These are phyloP conservation scores for Pocota personata DNA, from an alignment of 2,888 invertebrate genomes.

Conservation along the genomic window DNA sequence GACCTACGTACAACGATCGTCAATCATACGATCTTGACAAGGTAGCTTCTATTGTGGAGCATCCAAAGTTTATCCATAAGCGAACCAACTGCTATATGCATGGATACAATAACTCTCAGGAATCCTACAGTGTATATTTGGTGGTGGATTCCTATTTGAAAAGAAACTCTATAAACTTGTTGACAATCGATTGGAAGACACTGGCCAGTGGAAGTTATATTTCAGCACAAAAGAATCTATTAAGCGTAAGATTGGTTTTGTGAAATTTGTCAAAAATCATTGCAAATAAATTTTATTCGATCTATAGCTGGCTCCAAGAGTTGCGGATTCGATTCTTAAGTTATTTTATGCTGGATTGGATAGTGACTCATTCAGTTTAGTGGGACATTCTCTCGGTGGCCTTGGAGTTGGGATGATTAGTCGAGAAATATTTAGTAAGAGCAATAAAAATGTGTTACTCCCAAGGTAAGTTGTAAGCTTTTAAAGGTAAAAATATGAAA, in stretches of 20 bases:
- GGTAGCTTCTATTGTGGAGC: not conserved
- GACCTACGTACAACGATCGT: conserved; percentile 24
- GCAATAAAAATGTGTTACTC: conserved; percentile 22
- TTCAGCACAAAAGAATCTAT: conserved; percentile 29
- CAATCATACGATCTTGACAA: conserved; percentile 5
- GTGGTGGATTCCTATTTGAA: conserved; percentile 40
- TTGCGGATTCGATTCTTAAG: conserved; percentile 75
- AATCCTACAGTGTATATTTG: conserved; percentile 7
- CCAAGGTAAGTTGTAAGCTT: conserved; percentile 73
- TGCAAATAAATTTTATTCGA: not conserved
- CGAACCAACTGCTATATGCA: conserved; percentile 46
- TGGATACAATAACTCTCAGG: conserved; percentile 32
- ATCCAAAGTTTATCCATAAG: conserved; percentile 35
- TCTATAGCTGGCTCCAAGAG: conserved; percentile 10
- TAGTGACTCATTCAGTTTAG: conserved; percentile 79
- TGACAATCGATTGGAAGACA: conserved; percentile 44
- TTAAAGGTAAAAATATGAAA: not conserved
- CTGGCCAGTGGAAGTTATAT: conserved; percentile 28
- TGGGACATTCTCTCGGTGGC: conserved; percentile 82
- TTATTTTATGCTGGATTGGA: conserved; percentile 79
- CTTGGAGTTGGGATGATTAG: conserved; percentile 81
- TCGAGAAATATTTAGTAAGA: conserved; percentile 75
- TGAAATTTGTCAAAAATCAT: not conserved
- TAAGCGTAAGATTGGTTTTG: conserved; percentile 5
- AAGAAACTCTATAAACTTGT: conserved; percentile 34